Evolutionary conservation across 1,140 invertebrate species (phyloP).

Genomic region (Drosophila gunungcola): DNA sequence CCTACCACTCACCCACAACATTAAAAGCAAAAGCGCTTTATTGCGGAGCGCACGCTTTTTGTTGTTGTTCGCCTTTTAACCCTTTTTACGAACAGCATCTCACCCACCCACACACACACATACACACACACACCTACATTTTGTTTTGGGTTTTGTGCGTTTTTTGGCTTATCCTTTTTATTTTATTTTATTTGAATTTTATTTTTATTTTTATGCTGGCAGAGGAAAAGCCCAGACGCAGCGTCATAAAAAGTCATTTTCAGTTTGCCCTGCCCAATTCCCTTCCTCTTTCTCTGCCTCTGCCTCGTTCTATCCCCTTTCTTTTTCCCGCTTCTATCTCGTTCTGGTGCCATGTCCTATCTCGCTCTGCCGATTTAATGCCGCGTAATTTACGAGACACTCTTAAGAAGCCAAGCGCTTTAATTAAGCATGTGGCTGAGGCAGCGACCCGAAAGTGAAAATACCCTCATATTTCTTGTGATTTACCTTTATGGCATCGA

Average conservation of each 20-base stretch:
- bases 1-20: constrained; percentile 59
- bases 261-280: constrained; percentile 54
- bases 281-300: background rate
- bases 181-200: constrained; percentile 83
- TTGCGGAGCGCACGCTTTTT: constrained; percentile 55
- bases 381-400: constrained; percentile 80
- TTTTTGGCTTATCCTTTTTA: constrained; percentile 81
- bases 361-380: constrained; percentile 68
- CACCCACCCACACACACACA: constrained; percentile 1
- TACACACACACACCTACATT: constrained; percentile 28
- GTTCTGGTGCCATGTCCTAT: constrained; percentile 11
- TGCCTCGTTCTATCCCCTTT: constrained; percentile 3
- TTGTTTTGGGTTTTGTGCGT: constrained; percentile 71
- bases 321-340: background rate
- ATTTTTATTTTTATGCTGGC: constrained; percentile 81
- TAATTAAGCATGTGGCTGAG: constrained; percentile 81
- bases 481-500: constrained; percentile 76
- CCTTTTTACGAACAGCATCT: constrained; percentile 59
- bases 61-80: constrained; percentile 66
- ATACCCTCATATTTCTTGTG: constrained; percentile 82
- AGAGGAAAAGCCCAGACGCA: constrained; percentile 60
- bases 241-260: constrained; percentile 79
- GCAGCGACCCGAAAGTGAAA: constrained; percentile 81
- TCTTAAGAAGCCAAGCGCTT: constrained; percentile 81
- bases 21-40: constrained; percentile 78